These are phyloP conservation scores for Typhlichthys eigenmanni DNA, from an alignment of 2,797 vertebrate species.

Conservation along the genomic window DNA sequence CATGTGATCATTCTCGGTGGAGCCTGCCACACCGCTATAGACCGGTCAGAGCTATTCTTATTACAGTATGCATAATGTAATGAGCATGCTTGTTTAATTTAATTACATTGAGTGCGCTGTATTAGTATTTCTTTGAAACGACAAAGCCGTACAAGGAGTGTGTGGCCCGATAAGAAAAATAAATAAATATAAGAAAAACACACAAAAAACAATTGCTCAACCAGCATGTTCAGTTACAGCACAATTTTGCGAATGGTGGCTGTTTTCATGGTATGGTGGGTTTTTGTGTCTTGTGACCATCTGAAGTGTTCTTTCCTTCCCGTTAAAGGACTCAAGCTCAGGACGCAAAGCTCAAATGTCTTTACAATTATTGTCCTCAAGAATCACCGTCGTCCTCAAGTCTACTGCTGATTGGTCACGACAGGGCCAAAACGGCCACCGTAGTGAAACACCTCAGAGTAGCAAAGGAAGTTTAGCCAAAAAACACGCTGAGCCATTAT, in stretches of 20 bases:
- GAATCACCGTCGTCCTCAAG: conserved; percentile 58
- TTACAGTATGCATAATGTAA: conserved; percentile 81
- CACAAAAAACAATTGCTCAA: conserved; percentile 68
- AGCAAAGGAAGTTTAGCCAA: conserved; percentile 76
- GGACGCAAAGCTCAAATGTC: conserved; percentile 52
- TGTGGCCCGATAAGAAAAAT: conserved; percentile 57
- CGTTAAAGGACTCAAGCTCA: conserved; percentile 33
- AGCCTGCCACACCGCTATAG: conserved; percentile 65
- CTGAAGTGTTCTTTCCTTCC: conserved; percentile 27
- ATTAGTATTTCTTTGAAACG: conserved; percentile 72
- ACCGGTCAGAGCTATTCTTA: conserved; percentile 79
- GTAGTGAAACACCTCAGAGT: conserved; percentile 71
- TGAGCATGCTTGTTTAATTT: conserved; percentile 76
- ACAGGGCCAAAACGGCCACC: conserved; percentile 69
- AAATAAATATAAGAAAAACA: conserved; percentile 66
- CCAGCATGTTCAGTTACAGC: conserved; percentile 47
- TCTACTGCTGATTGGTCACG: conserved; percentile 63
- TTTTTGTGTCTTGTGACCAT: conserved; percentile 33
- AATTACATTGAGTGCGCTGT: conserved; percentile 76
- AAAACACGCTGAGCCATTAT: conserved; percentile 82
- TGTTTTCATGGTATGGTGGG: conserved; percentile 58
- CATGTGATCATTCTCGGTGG: conserved; percentile 78
- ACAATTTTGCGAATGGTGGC: conserved; percentile 60
- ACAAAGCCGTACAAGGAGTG: conserved; percentile 54
- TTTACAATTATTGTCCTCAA: conserved; percentile 61